phyloP scores from a whole-genome alignment of 1,140 invertebrate genomes.

The Andricus grossulariae region DNA sequence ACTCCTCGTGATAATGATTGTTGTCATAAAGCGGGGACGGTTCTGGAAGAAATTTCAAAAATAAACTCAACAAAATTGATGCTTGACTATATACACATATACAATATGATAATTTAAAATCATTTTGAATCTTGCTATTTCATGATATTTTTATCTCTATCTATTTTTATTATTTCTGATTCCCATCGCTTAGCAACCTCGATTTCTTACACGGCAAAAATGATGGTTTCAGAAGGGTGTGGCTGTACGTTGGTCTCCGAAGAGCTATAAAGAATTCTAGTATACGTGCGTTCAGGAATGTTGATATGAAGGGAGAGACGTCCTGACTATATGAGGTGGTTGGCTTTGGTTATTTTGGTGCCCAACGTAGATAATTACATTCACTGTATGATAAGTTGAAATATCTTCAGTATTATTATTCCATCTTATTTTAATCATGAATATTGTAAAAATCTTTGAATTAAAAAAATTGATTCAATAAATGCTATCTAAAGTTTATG shows the following conservation, averaged over 20 bases:
- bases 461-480: no score
- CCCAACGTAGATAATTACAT: background rate
- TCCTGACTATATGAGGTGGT: slow-evolving; percentile 13
- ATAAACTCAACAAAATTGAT: no score
- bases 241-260: slow-evolving; percentile 35
- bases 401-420: background rate
- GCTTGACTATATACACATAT: no score
- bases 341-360: slow-evolving; percentile 12
- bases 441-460: no score
- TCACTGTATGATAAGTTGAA: background rate
- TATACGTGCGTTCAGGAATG: slow-evolving; percentile 64
- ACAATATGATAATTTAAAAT: no score
- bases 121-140: no score
- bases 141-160: background rate
- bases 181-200: slow-evolving; percentile 43
- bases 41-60: slow-evolving; percentile 79
- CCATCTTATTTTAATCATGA: no score
- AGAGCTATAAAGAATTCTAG: slow-evolving; percentile 64
- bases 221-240: slow-evolving; percentile 56
- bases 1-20: slow-evolving; percentile 97
- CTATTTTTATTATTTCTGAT: slow-evolving; percentile 36
- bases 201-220: slow-evolving; percentile 32
- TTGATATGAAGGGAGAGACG: slow-evolving; percentile 61
- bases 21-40: slow-evolving; percentile 93
- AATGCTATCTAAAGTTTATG: no score